A percentile compares a stretch with the other conserved stretches of the same genome.
Evolutionary conservation across 2,797 vertebrate species (phyloP).

Genomic region (Microctenopoma stevenorrisi): DNA sequence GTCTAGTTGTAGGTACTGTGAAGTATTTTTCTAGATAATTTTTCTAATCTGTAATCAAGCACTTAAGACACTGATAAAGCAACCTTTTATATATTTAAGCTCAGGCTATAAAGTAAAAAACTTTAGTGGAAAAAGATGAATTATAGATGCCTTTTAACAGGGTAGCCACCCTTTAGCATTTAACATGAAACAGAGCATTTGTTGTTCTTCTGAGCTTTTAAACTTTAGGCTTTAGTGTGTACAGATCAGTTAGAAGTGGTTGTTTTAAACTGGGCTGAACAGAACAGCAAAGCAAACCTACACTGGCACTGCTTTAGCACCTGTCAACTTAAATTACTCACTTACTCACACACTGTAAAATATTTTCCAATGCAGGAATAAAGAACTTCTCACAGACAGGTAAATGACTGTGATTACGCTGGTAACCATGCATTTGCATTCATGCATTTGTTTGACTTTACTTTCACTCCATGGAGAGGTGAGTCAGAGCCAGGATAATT

Average conservation of each 20-base stretch:
- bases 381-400: constrained; percentile 19
- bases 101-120: too few relatives aligned
- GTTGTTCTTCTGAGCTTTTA: neutral
- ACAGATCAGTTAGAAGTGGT: neutral
- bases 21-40: neutral
- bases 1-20: neutral
- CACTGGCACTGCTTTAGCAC: constrained; percentile 24
- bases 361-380: constrained; percentile 28
- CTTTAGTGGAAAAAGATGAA: too few relatives aligned
- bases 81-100: constrained; percentile 6
- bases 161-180: neutral
- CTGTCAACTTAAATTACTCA: constrained; percentile 20
- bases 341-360: neutral
- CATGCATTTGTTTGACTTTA: constrained; percentile 28
- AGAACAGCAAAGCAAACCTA: constrained; percentile 28
- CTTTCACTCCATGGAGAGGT: constrained; percentile 12
- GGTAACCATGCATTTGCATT: constrained; percentile 34
- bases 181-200: neutral
- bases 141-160: neutral
- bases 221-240: neutral
- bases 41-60: neutral
- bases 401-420: constrained; percentile 29
- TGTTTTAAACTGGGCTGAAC: constrained; percentile 6
- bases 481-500: constrained; percentile 19
- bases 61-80: constrained; percentile 26